A percentile compares a stretch with the other conserved stretches of the same genome.
These are phyloP conservation scores for Silurus aristotelis DNA, from an alignment of 2,797 vertebrate species.

Conservation along the genomic window DNA sequence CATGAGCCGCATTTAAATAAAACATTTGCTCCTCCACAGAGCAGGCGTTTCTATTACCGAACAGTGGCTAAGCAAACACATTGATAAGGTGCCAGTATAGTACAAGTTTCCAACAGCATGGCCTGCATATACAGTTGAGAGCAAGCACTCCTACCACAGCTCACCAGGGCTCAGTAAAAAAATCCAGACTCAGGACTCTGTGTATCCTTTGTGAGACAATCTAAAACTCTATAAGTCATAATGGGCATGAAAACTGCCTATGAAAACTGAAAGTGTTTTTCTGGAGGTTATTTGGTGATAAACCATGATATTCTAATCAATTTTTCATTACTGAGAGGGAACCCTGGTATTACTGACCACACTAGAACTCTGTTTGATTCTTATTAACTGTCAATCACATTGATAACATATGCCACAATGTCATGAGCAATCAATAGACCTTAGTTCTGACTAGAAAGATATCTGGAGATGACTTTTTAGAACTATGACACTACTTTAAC, in stretches of 20 bases:
- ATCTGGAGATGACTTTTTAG: not conserved
- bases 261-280: not conserved
- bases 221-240: not conserved
- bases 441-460: not conserved
- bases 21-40: slow-evolving; percentile 62
- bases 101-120: slow-evolving; percentile 50
- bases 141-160: not conserved
- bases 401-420: not conserved
- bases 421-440: not conserved
- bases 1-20: slow-evolving; percentile 70
- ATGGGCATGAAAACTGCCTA: too few relatives aligned
- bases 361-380: not conserved
- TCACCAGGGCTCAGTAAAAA: not conserved
- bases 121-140: slow-evolving; percentile 49
- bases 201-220: not conserved
- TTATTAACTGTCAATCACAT: not conserved
- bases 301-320: not conserved
- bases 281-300: not conserved
- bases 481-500: not conserved
- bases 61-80: slow-evolving; percentile 57
- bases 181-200: not conserved
- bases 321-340: not conserved
- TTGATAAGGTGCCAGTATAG: slow-evolving; percentile 47
- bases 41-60: slow-evolving; percentile 50
- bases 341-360: not conserved